Base-by-base conservation (phyloP, 2,797 vertebrate species). In the Huso huso region DNA sequence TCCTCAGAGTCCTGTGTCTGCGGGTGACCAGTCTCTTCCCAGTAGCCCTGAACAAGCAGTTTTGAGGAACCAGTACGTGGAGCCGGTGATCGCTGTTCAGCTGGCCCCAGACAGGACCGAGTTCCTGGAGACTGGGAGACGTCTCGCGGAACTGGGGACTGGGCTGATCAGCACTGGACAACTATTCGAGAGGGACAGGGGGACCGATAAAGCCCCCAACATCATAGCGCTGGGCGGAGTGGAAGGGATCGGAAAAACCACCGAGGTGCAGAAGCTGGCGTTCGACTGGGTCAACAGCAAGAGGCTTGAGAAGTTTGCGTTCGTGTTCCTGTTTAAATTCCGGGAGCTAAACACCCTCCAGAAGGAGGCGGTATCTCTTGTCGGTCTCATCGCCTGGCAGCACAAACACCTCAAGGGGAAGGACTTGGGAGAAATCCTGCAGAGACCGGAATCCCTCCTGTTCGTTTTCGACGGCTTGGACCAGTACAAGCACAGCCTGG, bases 391-490 rank as follows among this genome's bases (percentile, higher is more conserved):
- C 51, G 63, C 72, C 4, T 67, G 23, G 8, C 55, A 64, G 7
- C 72, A 79, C 51, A 15, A 70, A 6, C 68, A 67, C 5, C 62
- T 88, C 10, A 58, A 73, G 1, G 2, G 65, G 0, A 73, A 81
- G 10, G 61, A 66, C 0, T 1, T 82, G 8, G 10, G 53, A 4
- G 8, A 61, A 0, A 49, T 82, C 48, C 66, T 85, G 1, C 74
- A 78, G 66, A 74, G 75, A 1, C 85, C 86, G 0, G 70, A 81
- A 8, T 72, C 73, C 0, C 72, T 88, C 48, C 66, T 92, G 64
- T 83, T 91, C 68, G 70, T 91, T 7, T 82, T 91, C 52, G 90
- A 93, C 52, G 85, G 83, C 15, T 64, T 91, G 59, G 82, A 90
- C 64, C 70, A 74, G 51, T 80, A 72, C 70, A 69, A 70, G 7